These are phyloP conservation scores for Osmerus eperlanus DNA, from an alignment of 2,113 vertebrate genomes.

Conservation along the genomic window DNA sequence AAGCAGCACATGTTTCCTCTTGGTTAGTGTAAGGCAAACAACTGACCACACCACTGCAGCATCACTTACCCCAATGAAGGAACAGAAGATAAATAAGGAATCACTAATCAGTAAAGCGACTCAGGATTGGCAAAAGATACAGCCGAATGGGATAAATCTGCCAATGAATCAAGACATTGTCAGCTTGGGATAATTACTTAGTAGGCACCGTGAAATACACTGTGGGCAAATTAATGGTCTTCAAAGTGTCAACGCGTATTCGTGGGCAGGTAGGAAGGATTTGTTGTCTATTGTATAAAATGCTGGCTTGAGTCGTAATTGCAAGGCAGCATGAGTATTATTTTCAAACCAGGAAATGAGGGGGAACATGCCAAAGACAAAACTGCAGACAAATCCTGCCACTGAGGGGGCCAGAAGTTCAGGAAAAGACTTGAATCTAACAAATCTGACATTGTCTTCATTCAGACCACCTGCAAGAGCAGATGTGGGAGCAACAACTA, in stretches of 20 bases:
- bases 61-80: too few relatives aligned
- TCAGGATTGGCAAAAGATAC: neutral
- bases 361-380: conserved; percentile 26
- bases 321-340: conserved; percentile 32
- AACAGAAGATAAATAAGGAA: neutral
- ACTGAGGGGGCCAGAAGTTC: conserved; percentile 30
- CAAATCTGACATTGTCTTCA: conserved; percentile 1
- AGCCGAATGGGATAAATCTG: neutral
- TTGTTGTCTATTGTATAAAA: neutral
- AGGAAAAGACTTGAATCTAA: conserved; percentile 29
- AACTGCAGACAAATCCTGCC: conserved; percentile 29
- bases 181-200: neutral
- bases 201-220: neutral
- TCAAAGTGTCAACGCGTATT: neutral
- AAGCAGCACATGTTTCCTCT: too few relatives aligned
- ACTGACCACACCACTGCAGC: too few relatives aligned
- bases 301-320: conserved; percentile 16
- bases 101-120: conserved; percentile 21
- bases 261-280: neutral
- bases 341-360: conserved; percentile 45
- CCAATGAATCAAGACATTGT: neutral
- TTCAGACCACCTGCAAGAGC: conserved; percentile 50
- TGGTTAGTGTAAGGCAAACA: too few relatives aligned
- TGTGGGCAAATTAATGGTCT: neutral
- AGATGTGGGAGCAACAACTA: conserved; percentile 38